A percentile compares a stretch with the other conserved stretches of the same genome.
Conservation (phyloP, 2,888 invertebrate genomes). For the Lomographa bimaculata region DNA sequence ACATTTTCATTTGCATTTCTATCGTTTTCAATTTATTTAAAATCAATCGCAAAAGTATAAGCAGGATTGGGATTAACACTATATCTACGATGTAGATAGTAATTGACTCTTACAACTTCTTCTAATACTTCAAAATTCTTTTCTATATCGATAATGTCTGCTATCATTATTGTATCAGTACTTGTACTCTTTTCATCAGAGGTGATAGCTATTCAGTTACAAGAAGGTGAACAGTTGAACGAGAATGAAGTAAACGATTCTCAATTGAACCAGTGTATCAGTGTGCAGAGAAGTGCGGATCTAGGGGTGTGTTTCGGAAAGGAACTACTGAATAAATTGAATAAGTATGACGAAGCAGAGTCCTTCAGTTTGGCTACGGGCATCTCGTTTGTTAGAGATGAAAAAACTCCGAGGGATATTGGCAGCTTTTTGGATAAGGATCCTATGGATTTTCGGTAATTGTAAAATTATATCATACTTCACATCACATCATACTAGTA, state of each 20-base stretch:
- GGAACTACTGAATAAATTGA: conserved; percentile 86
- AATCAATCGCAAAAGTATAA: background rate
- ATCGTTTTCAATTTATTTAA: background rate
- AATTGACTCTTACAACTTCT: conserved; percentile 2
- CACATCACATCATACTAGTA: too few species aligned
- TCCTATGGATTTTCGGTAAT: conserved; percentile 88
- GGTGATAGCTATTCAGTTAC: conserved; percentile 66
- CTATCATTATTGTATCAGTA: conserved; percentile 11
- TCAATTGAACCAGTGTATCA: conserved; percentile 69
- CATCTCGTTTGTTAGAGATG: conserved; percentile 85
- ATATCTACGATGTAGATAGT: conserved; percentile 22
- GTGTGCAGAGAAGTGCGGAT: conserved; percentile 64
- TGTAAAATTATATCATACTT: too few species aligned
- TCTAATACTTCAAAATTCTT: background rate
- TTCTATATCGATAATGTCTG: conserved; percentile 33
- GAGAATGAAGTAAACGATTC: conserved; percentile 60
- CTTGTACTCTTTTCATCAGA: conserved; percentile 41
- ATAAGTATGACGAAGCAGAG: conserved; percentile 86
- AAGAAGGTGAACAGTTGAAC: conserved; percentile 66
- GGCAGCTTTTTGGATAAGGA: conserved; percentile 88
- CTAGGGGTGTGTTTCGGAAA: conserved; percentile 87
- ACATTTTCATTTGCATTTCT: conserved; percentile 1
- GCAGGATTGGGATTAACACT: too few species aligned
- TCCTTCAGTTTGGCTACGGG: conserved; percentile 86
- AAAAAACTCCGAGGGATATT: conserved; percentile 86